Evolutionary conservation across 2,797 vertebrate species (phyloP).

Genomic region (Aulostomus chinensis): DNA sequence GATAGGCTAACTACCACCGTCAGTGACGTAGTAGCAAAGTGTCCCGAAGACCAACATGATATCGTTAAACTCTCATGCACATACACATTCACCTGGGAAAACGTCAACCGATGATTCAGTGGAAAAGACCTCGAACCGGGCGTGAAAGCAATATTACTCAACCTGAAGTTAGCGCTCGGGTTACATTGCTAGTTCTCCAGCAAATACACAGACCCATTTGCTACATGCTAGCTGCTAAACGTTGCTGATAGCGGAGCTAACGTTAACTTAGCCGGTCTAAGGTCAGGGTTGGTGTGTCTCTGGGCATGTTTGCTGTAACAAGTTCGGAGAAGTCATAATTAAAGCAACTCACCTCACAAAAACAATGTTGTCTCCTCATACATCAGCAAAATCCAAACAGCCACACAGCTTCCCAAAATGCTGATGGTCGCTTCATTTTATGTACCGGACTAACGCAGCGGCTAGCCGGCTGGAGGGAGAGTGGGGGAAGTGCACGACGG

Average conservation of each 20-base stretch:
- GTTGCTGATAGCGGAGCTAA: conserved; percentile 57
- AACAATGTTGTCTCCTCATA: conserved; percentile 72
- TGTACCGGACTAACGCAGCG: conserved; percentile 75
- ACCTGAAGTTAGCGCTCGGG: conserved; percentile 52
- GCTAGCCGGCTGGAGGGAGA: conserved; percentile 78
- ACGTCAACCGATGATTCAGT: background rate
- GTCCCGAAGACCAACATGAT: conserved; percentile 34
- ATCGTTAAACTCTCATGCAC: background rate
- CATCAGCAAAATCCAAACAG: conserved; percentile 80
- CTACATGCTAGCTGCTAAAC: conserved; percentile 62
- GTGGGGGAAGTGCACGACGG: conserved; percentile 82
- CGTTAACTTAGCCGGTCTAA: conserved; percentile 75
- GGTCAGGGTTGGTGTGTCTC: conserved; percentile 71
- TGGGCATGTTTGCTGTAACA: conserved; percentile 33
- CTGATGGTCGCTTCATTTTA: conserved; percentile 81
- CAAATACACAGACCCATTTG: conserved; percentile 61
- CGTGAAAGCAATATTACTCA: conserved; percentile 19
- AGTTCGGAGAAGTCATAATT: conserved; percentile 35
- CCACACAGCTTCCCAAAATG: conserved; percentile 73
- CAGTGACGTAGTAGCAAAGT: conserved; percentile 70
- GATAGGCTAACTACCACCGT: conserved; percentile 49
- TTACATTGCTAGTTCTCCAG: conserved; percentile 63
- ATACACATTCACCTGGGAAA: background rate
- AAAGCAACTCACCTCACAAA: conserved; percentile 77
- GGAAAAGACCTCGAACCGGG: background rate